Percentiles rank a stretch among this genome's conserved stretches.
phyloP scores from a whole-genome alignment of 2,888 invertebrate genomes.

The Philhelius pedissequus region DNA sequence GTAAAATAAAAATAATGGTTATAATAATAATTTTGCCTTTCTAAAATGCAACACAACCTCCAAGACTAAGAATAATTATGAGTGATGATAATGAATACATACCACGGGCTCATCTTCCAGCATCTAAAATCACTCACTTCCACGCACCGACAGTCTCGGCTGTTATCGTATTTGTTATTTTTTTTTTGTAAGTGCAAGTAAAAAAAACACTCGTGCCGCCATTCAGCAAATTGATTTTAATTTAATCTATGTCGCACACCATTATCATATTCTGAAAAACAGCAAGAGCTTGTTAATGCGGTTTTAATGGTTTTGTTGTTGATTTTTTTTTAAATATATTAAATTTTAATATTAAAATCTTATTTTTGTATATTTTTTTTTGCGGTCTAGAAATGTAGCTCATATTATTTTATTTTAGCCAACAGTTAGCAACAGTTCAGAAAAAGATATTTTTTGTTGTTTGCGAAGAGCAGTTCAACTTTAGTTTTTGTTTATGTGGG shows the following conservation, averaged over 20 bases:
- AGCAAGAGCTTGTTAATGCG: slow-evolving; percentile 9
- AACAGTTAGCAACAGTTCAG: background rate
- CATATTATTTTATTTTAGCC: background rate
- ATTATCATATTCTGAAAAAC: slow-evolving; percentile 6
- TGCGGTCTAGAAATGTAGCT: background rate
- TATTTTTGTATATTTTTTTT: background rate
- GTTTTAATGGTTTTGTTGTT: slow-evolving; percentile 19
- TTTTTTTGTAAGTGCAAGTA: background rate
- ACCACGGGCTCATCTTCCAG: background rate
- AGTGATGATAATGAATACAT: background rate
- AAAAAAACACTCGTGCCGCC: background rate
- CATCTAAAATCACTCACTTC: background rate
- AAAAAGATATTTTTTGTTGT: background rate
- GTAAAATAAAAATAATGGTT: too few species aligned
- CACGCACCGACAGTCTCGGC: background rate
- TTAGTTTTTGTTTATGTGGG: too few species aligned
- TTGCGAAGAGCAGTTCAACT: too few species aligned
- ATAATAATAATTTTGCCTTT: too few species aligned
- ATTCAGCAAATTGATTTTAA: slow-evolving; percentile 12
- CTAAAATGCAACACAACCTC: too few species aligned
- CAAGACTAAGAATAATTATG: too few species aligned
- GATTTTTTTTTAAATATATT: slow-evolving; percentile 19
- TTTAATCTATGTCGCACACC: slow-evolving; percentile 22
- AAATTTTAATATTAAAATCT: background rate
- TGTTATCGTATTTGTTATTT: background rate